These are phyloP conservation scores for Cebus imitator DNA, from an alignment of 2,113 vertebrate genomes.

Conservation along the genomic window DNA sequence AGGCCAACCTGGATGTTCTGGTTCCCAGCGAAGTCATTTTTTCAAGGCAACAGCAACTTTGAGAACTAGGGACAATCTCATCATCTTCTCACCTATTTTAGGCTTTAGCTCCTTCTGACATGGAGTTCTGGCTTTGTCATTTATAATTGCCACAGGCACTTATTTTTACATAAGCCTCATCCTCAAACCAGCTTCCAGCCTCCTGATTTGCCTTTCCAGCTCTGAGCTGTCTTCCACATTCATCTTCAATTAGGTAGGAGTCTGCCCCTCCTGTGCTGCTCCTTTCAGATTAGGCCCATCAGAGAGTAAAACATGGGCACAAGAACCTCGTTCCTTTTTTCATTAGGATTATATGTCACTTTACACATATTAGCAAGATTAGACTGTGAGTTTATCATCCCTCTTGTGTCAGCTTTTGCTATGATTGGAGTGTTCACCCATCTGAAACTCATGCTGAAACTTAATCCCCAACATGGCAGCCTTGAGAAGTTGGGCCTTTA, in stretches of 20 bases:
- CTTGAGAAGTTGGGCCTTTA: background rate
- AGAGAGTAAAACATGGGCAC: background rate
- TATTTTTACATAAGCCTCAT: too few relatives aligned
- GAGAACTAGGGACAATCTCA: background rate
- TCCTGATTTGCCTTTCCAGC: too few relatives aligned
- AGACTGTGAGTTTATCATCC: background rate
- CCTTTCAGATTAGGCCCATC: background rate
- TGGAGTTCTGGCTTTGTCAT: background rate
- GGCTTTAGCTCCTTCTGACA: fast-evolving
- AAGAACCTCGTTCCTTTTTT: too few relatives aligned
- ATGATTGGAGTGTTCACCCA: background rate
- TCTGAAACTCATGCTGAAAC: background rate
- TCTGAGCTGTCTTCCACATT: fast-evolving
- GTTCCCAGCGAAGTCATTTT: background rate
- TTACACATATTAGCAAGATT: background rate
- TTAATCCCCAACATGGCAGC: background rate
- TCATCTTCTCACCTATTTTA: fast-evolving
- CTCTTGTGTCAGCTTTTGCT: background rate
- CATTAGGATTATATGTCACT: background rate
- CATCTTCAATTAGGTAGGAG: background rate
- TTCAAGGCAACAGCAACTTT: background rate
- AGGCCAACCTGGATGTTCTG: background rate
- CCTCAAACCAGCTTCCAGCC: background rate
- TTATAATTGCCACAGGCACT: background rate
- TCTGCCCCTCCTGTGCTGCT: background rate